These are phyloP conservation scores for Hydraecia micacea DNA, from an alignment of 2,888 invertebrate species.

Conservation along the genomic window DNA sequence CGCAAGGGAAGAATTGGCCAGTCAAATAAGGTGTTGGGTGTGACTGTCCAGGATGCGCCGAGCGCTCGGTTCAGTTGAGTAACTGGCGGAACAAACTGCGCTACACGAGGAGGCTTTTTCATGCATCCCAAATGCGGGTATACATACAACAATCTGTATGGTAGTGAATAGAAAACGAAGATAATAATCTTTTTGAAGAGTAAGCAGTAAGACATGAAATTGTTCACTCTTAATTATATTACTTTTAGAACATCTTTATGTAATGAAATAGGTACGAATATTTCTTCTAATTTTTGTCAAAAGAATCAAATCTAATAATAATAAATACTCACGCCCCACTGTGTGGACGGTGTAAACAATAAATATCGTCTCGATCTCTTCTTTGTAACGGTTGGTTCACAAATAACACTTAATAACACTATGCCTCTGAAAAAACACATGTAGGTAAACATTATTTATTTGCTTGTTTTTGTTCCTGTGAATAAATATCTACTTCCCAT, in stretches of 20 bases:
- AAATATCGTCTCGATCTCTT: conserved; percentile 81
- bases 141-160: too few relatives aligned
- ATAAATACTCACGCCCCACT: conserved; percentile 84
- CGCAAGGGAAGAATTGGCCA: too few relatives aligned
- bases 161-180: too few relatives aligned
- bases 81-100: too few relatives aligned
- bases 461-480: conserved; percentile 42
- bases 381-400: conserved; percentile 65
- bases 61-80: too few relatives aligned
- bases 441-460: conserved; percentile 41
- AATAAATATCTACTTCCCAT: not conserved
- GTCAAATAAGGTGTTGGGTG: too few relatives aligned
- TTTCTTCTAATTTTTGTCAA: not conserved
- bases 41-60: too few relatives aligned
- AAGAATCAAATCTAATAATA: conserved; percentile 11
- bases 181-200: too few relatives aligned
- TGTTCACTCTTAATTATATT: too few relatives aligned
- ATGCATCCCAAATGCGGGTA: too few relatives aligned
- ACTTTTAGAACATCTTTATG: not conserved
- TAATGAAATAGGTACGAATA: not conserved
- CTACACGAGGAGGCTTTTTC: too few relatives aligned
- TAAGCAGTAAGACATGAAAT: not conserved
- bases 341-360: conserved; percentile 80
- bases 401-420: conserved; percentile 62
- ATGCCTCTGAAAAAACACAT: conserved; percentile 64